Percentiles rank a stretch among this genome's conserved stretches.
These are phyloP conservation scores for Agrotis ipsilon DNA, from an alignment of 2,888 invertebrate species.

Conservation along the genomic window DNA sequence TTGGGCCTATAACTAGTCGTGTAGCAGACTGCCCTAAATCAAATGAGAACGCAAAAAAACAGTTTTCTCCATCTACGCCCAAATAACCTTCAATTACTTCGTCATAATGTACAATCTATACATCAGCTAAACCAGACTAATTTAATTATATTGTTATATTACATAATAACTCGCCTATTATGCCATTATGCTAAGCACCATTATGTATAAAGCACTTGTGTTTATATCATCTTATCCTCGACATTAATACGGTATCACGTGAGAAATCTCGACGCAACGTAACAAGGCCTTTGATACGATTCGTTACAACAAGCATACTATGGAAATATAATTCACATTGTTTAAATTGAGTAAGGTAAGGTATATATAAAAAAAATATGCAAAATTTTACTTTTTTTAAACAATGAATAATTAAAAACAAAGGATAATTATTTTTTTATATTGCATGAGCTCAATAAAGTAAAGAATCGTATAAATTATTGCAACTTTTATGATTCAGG, in stretches of 20 bases:
- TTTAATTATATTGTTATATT: constrained; percentile 19
- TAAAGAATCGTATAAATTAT: neutral
- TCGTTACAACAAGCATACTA: constrained; percentile 32
- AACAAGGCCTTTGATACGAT: constrained; percentile 52
- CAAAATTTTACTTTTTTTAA: neutral
- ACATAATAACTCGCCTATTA: constrained; percentile 14
- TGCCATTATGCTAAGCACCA: constrained; percentile 33
- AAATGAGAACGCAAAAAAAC: too few relatives aligned
- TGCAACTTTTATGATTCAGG: too few relatives aligned
- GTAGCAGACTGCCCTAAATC: too few relatives aligned
- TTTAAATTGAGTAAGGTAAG: constrained; percentile 1
- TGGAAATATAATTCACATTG: constrained; percentile 25
- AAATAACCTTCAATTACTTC: neutral
- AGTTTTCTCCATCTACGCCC: too few relatives aligned
- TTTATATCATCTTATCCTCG: constrained; percentile 61
- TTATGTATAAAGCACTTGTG: constrained; percentile 23
- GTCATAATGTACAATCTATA: neutral
- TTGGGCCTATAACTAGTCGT: too few relatives aligned
- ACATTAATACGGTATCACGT: constrained; percentile 63
- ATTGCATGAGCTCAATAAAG: too few relatives aligned
- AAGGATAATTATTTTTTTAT: neutral
- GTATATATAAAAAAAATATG: neutral
- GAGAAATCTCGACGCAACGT: constrained; percentile 54
- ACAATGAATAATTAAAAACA: neutral
- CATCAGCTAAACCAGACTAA: neutral